Evolutionary conservation across 2,113 vertebrate genomes (phyloP).

Genomic region (Chascanopsetta lugubris): DNA sequence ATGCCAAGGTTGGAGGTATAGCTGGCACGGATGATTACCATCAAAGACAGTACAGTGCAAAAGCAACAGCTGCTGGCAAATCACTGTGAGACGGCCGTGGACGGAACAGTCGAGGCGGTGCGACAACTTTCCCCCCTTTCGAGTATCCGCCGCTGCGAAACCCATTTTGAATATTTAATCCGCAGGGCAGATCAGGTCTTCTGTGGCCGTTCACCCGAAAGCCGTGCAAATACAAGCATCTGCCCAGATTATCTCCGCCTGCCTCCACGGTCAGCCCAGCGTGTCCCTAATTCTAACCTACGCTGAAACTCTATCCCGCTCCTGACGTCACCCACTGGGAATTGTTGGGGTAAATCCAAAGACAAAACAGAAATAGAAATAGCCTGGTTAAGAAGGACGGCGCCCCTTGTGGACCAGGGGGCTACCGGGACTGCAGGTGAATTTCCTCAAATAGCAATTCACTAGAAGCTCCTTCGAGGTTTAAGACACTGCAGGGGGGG

Average conservation of each 20-base stretch:
- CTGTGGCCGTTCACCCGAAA: constrained; percentile 57
- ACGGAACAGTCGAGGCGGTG: constrained; percentile 15
- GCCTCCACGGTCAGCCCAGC: constrained; percentile 29
- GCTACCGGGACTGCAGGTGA: constrained; percentile 34
- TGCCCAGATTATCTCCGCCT: constrained; percentile 63
- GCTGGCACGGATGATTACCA: constrained; percentile 74
- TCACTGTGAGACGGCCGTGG: constrained; percentile 51
- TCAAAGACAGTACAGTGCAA: constrained; percentile 76
- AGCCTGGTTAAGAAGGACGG: constrained; percentile 18
- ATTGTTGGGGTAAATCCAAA: constrained; percentile 14
- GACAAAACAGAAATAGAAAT: constrained; percentile 32
- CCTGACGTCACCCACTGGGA: constrained; percentile 13
- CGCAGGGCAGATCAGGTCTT: constrained; percentile 57
- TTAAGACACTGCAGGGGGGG: background rate
- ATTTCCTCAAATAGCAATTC: constrained; percentile 36
- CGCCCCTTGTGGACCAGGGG: constrained; percentile 23
- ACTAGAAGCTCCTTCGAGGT: constrained; percentile 18
- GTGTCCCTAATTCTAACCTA: constrained; percentile 46
- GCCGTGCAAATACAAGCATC: constrained; percentile 70
- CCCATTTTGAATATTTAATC: constrained; percentile 72
- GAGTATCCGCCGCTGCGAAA: constrained; percentile 57
- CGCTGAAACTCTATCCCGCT: constrained; percentile 37
- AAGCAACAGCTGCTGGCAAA: constrained; percentile 78
- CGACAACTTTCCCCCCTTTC: constrained; percentile 56
- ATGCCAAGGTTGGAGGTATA: constrained; percentile 71